Conservation (phyloP, 2,113 vertebrate genomes). For the Engraulis encrasicolus region DNA sequence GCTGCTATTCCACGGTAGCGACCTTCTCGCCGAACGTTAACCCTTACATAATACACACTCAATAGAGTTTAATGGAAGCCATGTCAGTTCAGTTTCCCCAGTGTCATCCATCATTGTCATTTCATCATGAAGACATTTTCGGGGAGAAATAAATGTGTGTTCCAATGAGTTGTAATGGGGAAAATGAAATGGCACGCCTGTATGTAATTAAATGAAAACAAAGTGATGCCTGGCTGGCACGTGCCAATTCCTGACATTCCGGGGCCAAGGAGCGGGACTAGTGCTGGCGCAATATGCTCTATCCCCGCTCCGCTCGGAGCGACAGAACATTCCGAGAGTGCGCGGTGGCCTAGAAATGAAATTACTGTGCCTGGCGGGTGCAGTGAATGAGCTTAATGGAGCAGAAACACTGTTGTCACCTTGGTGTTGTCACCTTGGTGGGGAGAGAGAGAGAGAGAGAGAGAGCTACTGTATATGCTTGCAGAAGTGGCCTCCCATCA, state of each 20-base stretch:
- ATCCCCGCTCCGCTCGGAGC: too few species aligned
- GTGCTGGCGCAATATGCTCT: background rate
- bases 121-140: background rate
- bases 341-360: background rate
- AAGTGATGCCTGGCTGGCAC: background rate
- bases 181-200: background rate
- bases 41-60: too few species aligned
- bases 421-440: constrained; percentile 6
- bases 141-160: background rate
- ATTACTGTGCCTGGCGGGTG: background rate
- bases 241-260: background rate
- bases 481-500: background rate
- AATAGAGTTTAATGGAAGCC: background rate
- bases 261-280: background rate
- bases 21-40: too few species aligned
- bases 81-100: background rate
- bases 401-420: constrained; percentile 16
- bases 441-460: background rate
- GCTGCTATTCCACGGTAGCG: too few species aligned
- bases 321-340: background rate
- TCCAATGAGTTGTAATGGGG: background rate
- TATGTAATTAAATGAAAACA: background rate
- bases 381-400: background rate
- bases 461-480: too few species aligned
- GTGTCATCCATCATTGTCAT: background rate